A percentile compares a stretch with the other conserved stretches of the same genome.
Conservation (phyloP, 2,797 vertebrate genomes). For the Premnoplex brunnescens region DNA sequence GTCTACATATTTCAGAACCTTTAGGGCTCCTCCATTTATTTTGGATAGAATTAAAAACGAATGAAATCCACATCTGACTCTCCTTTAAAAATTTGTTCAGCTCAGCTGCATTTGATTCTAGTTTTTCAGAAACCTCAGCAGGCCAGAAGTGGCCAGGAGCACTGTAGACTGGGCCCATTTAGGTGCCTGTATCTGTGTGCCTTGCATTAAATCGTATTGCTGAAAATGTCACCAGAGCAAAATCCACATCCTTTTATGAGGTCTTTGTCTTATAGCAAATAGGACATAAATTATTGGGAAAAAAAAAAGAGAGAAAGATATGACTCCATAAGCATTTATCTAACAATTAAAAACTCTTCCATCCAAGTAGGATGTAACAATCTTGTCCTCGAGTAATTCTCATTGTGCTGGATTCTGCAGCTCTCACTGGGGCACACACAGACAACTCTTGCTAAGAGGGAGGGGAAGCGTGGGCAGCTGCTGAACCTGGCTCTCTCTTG, state of each 20-base stretch:
- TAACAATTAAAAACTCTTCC: neutral
- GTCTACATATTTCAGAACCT: neutral
- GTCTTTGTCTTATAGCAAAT: neutral
- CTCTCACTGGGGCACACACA: neutral
- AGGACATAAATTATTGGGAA: neutral
- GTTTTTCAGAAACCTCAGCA: neutral
- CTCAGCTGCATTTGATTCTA: neutral
- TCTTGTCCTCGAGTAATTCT: neutral
- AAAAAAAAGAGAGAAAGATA: rapidly evolving
- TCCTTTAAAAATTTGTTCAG: neutral
- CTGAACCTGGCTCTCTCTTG: neutral
- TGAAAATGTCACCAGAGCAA: neutral
- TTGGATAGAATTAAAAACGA: neutral
- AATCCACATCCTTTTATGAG: neutral
- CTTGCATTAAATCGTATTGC: neutral
- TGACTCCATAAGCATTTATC: neutral
- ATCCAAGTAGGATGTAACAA: neutral
- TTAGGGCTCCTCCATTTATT: neutral
- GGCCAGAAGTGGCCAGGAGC: neutral
- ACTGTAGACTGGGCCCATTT: neutral
- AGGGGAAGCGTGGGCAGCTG: neutral
- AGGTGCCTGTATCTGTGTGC: neutral
- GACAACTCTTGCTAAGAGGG: neutral
- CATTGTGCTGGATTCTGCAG: neutral
- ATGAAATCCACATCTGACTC: neutral